Conservation (phyloP, 2,797 vertebrate species). For the Gallinago stenura region DNA sequence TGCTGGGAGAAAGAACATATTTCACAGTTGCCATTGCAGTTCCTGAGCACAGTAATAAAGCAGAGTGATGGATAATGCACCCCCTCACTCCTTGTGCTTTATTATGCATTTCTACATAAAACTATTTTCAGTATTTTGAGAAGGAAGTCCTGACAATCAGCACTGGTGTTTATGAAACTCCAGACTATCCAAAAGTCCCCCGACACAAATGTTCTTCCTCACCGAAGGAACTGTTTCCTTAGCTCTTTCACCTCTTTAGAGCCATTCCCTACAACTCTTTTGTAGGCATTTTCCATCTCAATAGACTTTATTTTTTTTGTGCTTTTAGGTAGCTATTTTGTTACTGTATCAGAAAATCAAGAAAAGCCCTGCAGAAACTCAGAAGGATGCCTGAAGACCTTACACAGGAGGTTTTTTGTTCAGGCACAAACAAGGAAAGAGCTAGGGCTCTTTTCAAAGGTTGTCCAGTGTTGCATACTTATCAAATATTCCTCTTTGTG, state of each 20-base stretch:
- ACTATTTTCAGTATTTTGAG: conserved; percentile 57
- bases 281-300: conserved; percentile 13
- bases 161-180: conserved; percentile 64
- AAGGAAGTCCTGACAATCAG: conserved; percentile 63
- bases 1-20: conserved; percentile 55
- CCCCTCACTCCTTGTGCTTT: not conserved
- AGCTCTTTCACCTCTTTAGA: conserved; percentile 33
- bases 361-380: not conserved
- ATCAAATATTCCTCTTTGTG: not conserved
- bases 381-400: not conserved
- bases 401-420: not conserved
- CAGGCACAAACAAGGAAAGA: not conserved
- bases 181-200: conserved; percentile 49
- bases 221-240: conserved; percentile 50
- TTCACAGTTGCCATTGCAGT: conserved; percentile 48
- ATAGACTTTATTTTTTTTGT: conserved; percentile 15
- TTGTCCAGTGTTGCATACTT: not conserved
- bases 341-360: not conserved
- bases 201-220: conserved; percentile 61
- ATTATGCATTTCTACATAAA: conserved; percentile 47
- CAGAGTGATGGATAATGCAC: conserved; percentile 39
- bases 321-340: conserved; percentile 12
- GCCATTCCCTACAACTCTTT: not conserved
- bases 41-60: conserved; percentile 56
- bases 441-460: not conserved